Evolutionary conservation across 2,888 invertebrate species (phyloP).

Genomic region (Archips xylosteana): DNA sequence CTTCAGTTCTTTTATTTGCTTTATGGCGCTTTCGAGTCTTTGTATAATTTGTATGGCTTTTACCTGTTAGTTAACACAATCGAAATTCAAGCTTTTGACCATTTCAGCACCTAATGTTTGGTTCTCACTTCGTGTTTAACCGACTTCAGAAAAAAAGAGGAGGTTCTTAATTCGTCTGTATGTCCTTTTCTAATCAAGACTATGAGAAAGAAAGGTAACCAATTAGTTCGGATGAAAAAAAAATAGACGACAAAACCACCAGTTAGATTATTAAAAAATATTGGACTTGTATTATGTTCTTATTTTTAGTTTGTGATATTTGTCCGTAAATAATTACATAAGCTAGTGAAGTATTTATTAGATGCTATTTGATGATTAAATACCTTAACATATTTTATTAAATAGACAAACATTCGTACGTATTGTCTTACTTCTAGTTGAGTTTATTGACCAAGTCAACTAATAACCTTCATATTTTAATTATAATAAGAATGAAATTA

Average conservation of each 20-base stretch:
- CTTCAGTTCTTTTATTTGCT: constrained; percentile 28
- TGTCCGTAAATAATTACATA: too few relatives aligned
- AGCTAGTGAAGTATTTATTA: too few relatives aligned
- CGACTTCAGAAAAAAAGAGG: too few relatives aligned
- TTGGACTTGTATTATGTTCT: too few relatives aligned
- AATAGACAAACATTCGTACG: background rate
- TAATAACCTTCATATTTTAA: background rate
- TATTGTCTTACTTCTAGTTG: background rate
- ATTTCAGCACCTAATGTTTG: background rate
- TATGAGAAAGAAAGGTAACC: background rate
- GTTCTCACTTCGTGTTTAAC: background rate
- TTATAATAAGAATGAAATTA: constrained; percentile 5
- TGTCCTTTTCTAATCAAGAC: background rate
- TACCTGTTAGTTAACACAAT: constrained; percentile 10
- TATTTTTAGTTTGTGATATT: too few relatives aligned
- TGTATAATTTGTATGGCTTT: constrained; percentile 23
- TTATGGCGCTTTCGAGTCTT: constrained; percentile 33
- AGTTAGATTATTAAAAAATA: too few relatives aligned
- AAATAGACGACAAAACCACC: too few relatives aligned
- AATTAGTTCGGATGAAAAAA: too few relatives aligned
- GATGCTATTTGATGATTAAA: too few relatives aligned
- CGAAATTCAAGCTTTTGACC: background rate
- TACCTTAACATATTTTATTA: too few relatives aligned
- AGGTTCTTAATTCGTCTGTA: background rate
- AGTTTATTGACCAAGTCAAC: background rate